Conservation (phyloP, 2,888 invertebrate genomes). For the Geotrupes spiniger region DNA sequence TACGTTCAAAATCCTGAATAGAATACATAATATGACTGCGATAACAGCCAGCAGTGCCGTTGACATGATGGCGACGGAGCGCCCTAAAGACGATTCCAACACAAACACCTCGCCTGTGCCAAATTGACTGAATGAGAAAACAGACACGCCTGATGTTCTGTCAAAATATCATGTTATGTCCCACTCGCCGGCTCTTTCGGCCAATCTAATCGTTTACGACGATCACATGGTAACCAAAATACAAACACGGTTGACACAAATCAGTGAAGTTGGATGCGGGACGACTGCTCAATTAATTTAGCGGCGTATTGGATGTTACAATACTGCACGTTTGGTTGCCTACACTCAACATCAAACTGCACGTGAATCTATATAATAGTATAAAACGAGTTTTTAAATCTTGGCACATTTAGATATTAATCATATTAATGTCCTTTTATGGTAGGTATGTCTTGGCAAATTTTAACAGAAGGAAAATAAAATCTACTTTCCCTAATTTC, state of each 20-base stretch:
- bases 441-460: not conserved
- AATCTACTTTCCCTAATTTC: slow-evolving; percentile 1
- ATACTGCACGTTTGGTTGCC: too few relatives aligned
- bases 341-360: too few relatives aligned
- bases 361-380: too few relatives aligned
- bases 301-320: too few relatives aligned
- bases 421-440: not conserved
- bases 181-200: not conserved
- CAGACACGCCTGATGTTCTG: not conserved
- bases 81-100: slow-evolving; percentile 29
- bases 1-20: slow-evolving; percentile 81
- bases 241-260: too few relatives aligned
- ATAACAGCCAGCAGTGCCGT: slow-evolving; percentile 77
- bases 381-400: slow-evolving; percentile 1
- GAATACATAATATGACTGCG: slow-evolving; percentile 77
- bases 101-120: slow-evolving; percentile 22
- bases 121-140: not conserved
- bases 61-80: slow-evolving; percentile 60
- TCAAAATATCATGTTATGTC: not conserved
- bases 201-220: too few relatives aligned
- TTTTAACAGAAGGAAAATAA: not conserved
- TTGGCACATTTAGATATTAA: not conserved
- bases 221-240: too few relatives aligned
- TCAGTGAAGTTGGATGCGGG: too few relatives aligned
- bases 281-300: too few relatives aligned